phyloP scores from a whole-genome alignment of 2,113 vertebrate species.

The Coturnix japonica region DNA sequence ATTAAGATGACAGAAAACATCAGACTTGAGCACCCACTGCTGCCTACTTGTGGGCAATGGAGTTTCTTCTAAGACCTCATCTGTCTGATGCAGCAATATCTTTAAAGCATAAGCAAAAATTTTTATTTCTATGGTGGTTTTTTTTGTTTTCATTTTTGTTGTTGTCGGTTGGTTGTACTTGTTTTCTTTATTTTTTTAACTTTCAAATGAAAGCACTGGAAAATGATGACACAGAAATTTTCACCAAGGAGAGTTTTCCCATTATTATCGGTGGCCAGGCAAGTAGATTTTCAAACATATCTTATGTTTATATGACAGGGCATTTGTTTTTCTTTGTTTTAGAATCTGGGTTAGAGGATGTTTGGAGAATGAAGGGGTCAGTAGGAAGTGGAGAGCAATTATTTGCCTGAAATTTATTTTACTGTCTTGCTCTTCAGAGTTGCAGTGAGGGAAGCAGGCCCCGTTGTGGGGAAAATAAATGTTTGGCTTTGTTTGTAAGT shows the following conservation, averaged over 20 bases:
- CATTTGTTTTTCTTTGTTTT: slow-evolving; percentile 62
- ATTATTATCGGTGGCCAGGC: not conserved
- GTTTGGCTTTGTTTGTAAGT: slow-evolving; percentile 22
- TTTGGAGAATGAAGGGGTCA: slow-evolving; percentile 41
- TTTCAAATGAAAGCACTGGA: slow-evolving; percentile 12
- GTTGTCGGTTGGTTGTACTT: not conserved
- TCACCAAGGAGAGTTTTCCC: not conserved
- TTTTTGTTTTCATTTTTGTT: no score
- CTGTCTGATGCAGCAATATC: not conserved
- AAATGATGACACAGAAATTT: slow-evolving; percentile 6
- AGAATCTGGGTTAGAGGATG: slow-evolving; percentile 55
- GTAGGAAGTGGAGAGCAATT: slow-evolving; percentile 44
- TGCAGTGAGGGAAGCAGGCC: not conserved
- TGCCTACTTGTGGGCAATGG: not conserved
- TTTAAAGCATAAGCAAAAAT: not conserved
- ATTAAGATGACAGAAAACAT: not conserved
- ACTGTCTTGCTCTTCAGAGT: not conserved
- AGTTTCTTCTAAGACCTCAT: not conserved
- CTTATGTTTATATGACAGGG: slow-evolving; percentile 50
- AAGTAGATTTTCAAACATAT: slow-evolving; percentile 33
- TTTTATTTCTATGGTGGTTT: not conserved
- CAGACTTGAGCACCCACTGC: not conserved
- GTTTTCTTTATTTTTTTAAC: not conserved
- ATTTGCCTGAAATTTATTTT: slow-evolving; percentile 55
- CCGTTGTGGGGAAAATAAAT: slow-evolving; percentile 9